A percentile compares a stretch with the other conserved stretches of the same genome.
Conservation (phyloP, 2,113 vertebrate genomes). For the Myocastor coypus region DNA sequence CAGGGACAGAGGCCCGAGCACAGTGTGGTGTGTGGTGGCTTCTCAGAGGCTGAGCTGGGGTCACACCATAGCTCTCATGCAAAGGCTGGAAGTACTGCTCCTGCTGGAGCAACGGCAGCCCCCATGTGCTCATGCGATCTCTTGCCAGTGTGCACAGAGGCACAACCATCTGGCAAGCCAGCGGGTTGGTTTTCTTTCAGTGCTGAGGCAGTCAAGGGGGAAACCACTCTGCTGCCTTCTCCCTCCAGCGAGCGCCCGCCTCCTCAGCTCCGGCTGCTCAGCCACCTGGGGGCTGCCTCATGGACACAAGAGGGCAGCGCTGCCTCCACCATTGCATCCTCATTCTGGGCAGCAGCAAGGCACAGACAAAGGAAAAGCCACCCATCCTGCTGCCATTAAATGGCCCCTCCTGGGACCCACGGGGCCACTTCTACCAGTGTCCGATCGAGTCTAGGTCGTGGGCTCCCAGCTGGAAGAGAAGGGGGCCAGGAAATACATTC, state of each 20-base stretch:
- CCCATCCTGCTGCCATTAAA: rapidly evolving
- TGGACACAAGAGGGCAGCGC: rapidly evolving
- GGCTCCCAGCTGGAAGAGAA: rapidly evolving
- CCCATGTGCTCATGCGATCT: rapidly evolving
- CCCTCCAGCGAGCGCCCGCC: rapidly evolving
- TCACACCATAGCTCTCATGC: rapidly evolving
- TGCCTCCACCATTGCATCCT: neutral
- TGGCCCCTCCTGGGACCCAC: rapidly evolving
- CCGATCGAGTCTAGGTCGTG: neutral
- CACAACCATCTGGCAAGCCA: rapidly evolving
- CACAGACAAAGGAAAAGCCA: too few species aligned
- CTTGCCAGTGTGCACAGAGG: rapidly evolving
- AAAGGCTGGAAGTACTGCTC: neutral
- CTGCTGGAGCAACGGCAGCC: neutral
- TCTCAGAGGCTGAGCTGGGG: neutral
- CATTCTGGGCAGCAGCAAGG: neutral
- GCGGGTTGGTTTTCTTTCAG: neutral
- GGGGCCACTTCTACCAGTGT: neutral
- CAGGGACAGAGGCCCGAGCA: neutral
- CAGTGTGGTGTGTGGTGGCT: neutral
- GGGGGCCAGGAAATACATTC: rapidly evolving
- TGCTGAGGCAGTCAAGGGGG: neutral
- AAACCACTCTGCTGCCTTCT: neutral
- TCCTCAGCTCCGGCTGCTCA: neutral
- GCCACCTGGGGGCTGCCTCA: neutral